Evolutionary conservation across 2,797 vertebrate species (phyloP).

Genomic region (Enteromius mattozi): DNA sequence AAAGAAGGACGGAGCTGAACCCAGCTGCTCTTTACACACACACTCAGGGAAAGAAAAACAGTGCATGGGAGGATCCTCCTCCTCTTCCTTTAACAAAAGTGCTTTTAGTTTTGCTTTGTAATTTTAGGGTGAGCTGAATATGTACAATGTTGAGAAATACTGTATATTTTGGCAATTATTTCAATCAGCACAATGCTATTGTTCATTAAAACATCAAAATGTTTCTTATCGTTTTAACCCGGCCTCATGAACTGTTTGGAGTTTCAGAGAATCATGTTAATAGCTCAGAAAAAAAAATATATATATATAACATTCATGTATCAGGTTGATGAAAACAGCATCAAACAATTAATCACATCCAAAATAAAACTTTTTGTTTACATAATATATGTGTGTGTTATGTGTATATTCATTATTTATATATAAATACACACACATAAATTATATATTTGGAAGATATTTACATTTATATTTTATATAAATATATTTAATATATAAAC

Average conservation of each 20-base stretch:
- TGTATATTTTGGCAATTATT: neutral
- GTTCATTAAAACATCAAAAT: neutral
- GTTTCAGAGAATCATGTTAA: neutral
- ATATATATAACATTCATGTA: neutral
- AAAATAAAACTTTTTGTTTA: no score
- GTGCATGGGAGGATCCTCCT: constrained; percentile 44
- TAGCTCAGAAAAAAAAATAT: neutral
- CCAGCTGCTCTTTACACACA: constrained; percentile 31
- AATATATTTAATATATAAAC: no score
- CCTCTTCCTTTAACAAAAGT: constrained; percentile 34
- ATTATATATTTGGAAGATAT: no score
- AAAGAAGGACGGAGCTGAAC: constrained; percentile 29
- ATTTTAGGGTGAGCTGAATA: neutral
- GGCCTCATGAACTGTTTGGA: neutral
- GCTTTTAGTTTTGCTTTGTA: constrained; percentile 44
- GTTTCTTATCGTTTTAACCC: neutral
- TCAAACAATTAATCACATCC: no score
- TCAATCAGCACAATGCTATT: neutral
- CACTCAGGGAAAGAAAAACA: neutral
- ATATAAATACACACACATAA: no score
- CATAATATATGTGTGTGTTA: no score
- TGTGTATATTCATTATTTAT: no score
- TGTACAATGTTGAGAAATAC: neutral
- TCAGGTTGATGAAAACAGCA: neutral
- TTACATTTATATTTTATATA: no score